Evolutionary conservation across 2,113 vertebrate species (phyloP), one percentile per base, ranked within the genome.

Genomic region (Halcyon senegalensis): DNA sequence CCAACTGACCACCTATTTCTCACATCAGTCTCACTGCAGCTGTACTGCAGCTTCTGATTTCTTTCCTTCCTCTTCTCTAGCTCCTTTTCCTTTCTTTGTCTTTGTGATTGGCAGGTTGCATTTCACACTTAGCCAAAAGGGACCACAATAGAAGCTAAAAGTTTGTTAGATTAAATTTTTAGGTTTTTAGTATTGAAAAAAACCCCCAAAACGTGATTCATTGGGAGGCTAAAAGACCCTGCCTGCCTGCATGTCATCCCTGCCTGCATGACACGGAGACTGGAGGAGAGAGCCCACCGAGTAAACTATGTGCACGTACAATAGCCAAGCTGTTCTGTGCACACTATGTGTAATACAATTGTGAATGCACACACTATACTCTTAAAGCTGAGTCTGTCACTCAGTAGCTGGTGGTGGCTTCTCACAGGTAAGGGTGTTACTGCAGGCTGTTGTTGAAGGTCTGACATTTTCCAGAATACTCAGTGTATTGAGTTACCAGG

Each of bases 21-120:
- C 23, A 3, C 66, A 41, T 9, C 5, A 5, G 31, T 80, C 59
- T 59, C 2, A 1, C 43, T 90, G 37, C 72, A 93, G 90, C 90
- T 90, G 79, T 28, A 8, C 33, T 66, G 37, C n/a, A 51, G 37
- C 72, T 81, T 76, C 90, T 58, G 35, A 30, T 77, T 84, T 90
- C 86, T 96, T 96, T 93, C 82, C 93, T 96, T 93, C 88, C 94
- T 92, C 51, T 95, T 64, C 63, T 81, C 11, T 37, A 63, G 27
- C 50, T 9, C 58, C 76, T 91, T 92, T 96, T 95, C 96, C 94
- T 95, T 94, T 93, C 93, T 96, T 96, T 96, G 94, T 96, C 78
- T 95, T 90, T 60, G 59, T 5, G 2, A 20, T 48, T 89, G 37
- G 19, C 1, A 1, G 33, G 4, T 70, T 60, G 27, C 8, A 4